Conservation (phyloP, 2,888 invertebrate genomes). For the Drosophila acutilabella region DNA sequence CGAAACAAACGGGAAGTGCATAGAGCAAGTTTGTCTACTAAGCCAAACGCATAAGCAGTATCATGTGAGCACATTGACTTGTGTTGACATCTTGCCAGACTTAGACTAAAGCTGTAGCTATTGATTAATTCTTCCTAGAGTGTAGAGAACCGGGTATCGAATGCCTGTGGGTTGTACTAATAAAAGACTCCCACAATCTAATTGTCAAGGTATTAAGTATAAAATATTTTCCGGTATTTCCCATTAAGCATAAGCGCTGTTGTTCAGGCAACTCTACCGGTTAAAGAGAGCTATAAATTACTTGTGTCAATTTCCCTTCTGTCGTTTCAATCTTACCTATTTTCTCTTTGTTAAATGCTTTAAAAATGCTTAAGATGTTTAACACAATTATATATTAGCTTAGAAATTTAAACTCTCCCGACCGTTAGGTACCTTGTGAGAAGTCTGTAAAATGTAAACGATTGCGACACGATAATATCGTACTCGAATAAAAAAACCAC, state of each 20-base stretch:
- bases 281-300: slow-evolving; percentile 5
- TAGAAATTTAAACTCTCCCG: no score
- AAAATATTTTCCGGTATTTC: slow-evolving; percentile 14
- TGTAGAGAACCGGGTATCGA: slow-evolving; percentile 7
- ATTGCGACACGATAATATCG: no score
- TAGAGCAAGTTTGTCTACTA: slow-evolving; percentile 11
- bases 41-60: slow-evolving; percentile 15
- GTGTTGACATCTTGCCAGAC: not conserved
- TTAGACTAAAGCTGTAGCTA: slow-evolving; percentile 2
- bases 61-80: slow-evolving; percentile 30
- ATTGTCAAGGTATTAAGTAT: not conserved
- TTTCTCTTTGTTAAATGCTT: no score
- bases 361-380: no score
- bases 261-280: slow-evolving; percentile 2
- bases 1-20: slow-evolving; percentile 11
- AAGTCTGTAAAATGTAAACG: no score
- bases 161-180: not conserved
- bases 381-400: no score
- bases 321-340: not conserved
- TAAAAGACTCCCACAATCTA: not conserved
- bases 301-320: not conserved
- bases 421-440: no score
- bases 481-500: no score
- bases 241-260: slow-evolving; percentile 19
- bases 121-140: not conserved